Base-by-base conservation (phyloP, 2,888 invertebrate species). In the Gymnocheta viridis region DNA sequence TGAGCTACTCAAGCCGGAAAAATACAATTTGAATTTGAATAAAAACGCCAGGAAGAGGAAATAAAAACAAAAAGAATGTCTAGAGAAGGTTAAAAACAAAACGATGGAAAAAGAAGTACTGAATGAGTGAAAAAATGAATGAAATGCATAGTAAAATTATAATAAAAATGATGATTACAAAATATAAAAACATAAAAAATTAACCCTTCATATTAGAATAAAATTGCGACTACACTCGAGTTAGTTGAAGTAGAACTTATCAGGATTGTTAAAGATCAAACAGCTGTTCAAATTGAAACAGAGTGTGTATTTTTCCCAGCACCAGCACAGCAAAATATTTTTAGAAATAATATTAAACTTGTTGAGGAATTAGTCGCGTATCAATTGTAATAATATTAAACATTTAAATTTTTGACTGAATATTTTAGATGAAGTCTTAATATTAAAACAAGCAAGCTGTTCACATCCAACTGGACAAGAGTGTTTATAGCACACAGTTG, bases 1-100 rank as follows among this genome's bases (percentile, higher is more conserved):
- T 80, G 49, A 81, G 81, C 84, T 77, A 84, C 84, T 84, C 81
- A 77, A 84, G 81, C 84, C 84, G 84, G 84, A 84, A 84, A 84
- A 81, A 84, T 69, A 80, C 84, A 84, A 84, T 84, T 84, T 84
- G 84, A 81, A 81, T 84, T 81, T 84, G 60, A 72, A 83, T 77
- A 56, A 67, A 64, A 84, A 67, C 64, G 56, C 56, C 81, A 84
- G 84, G 84, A 84, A 84, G 77, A 77, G 80, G 73, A 84, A 81
- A 81, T 73, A 81, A 81, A 77, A 81, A 77, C 84, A 84, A 84
- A 79, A 66, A 64, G 24, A 67, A 74, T 70, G 79, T 73, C 76
- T 77, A 56, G 56, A 79, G 67, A 54, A 44, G 47, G 56, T 38
- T 51, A 19, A 70, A 73, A 38, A 70, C 32, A 58, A 64, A 82